These are phyloP conservation scores for Bos javanicus DNA, from an alignment of 2,113 vertebrate species.

Conservation along the genomic window DNA sequence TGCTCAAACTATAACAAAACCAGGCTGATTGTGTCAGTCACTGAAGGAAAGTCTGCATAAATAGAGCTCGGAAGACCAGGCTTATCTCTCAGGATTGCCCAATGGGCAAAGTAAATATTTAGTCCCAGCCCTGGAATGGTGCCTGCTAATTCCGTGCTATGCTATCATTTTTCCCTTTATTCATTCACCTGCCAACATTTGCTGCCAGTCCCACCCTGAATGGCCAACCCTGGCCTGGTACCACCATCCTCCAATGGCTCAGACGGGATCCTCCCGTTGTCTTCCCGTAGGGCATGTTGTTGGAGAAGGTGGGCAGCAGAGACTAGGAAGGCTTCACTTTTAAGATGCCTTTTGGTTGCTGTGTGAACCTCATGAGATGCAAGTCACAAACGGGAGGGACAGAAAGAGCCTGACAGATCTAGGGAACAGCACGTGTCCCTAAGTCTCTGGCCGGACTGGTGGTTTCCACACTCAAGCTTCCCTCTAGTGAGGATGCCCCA, in stretches of 20 bases:
- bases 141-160: slow-evolving; percentile 3
- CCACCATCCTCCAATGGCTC: neutral
- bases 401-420: neutral
- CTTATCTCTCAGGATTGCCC: neutral
- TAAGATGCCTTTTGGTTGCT: neutral
- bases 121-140: neutral
- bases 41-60: neutral
- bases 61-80: slow-evolving; percentile 4
- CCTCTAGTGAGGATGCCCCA: neutral
- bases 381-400: neutral
- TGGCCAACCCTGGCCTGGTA: neutral
- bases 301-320: neutral
- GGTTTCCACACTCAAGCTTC: neutral
- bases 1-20: slow-evolving; percentile 9
- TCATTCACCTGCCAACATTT: neutral
- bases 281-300: neutral
- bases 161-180: neutral
- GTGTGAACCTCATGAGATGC: neutral
- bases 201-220: neutral
- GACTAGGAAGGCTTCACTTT: neutral
- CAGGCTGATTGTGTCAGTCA: neutral
- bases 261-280: neutral
- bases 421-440: neutral
- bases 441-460: neutral
- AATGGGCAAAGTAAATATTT: slow-evolving; percentile 56